Evolutionary conservation across 2,888 invertebrate genomes (phyloP).

Genomic region (Tribolium freemani): DNA sequence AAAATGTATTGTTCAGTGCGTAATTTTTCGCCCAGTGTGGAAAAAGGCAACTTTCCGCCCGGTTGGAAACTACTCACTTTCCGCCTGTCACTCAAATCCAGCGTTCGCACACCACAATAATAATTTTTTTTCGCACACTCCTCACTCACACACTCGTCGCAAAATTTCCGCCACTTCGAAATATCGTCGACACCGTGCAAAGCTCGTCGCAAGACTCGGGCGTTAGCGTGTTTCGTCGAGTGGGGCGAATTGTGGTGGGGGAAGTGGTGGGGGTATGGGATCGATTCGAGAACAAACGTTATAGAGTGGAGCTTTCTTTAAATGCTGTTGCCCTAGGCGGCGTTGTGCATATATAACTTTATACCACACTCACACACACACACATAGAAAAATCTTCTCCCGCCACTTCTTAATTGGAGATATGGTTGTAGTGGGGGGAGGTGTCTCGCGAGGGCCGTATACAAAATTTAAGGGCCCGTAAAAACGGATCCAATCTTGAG

Average conservation of each 20-base stretch:
- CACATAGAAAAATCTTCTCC: constrained; percentile 37
- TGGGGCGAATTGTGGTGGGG: constrained; percentile 22
- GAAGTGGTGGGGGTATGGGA: constrained; percentile 42
- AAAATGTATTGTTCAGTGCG: no score
- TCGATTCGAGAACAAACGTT: constrained; percentile 41
- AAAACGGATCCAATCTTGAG: constrained; percentile 44
- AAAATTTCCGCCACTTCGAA: not conserved
- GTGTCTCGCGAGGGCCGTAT: constrained; percentile 27
- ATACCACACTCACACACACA: constrained; percentile 43
- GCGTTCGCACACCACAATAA: not conserved
- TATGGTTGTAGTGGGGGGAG: constrained; percentile 6
- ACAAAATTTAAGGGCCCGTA: constrained; percentile 41
- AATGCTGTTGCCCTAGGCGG: constrained; percentile 52
- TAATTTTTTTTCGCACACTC: not conserved
- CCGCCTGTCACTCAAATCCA: not conserved
- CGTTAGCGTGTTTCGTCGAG: constrained; percentile 46
- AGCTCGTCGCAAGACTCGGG: constrained; percentile 51
- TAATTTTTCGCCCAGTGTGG: no score
- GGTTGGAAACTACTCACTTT: not conserved
- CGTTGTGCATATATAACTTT: constrained; percentile 44
- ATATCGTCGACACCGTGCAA: constrained; percentile 24
- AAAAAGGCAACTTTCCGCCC: no score
- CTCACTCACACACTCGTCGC: not conserved
- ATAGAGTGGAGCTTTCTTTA: constrained; percentile 48
- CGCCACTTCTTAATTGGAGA: not conserved